phyloP scores from a whole-genome alignment of 2,797 vertebrate genomes.

The Discoglossus pictus region DNA sequence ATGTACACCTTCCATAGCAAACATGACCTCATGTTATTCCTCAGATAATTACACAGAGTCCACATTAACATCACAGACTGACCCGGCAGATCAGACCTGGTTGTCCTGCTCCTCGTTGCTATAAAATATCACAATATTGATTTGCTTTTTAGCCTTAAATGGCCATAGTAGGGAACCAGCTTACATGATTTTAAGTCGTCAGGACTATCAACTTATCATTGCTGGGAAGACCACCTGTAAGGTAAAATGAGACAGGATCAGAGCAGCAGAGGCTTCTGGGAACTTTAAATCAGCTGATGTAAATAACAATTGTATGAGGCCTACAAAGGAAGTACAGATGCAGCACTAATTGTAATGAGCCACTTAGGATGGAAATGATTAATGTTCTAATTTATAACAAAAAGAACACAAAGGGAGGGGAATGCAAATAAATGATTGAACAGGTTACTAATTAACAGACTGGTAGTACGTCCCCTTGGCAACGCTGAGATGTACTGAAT shows the following conservation, averaged over 20 bases:
- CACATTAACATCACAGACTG: constrained; percentile 27
- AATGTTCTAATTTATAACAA: constrained; percentile 28
- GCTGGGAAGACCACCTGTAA: no score
- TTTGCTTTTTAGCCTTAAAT: no score
- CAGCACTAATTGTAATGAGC: neutral
- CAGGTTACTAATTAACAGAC: constrained; percentile 41
- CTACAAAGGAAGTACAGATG: neutral
- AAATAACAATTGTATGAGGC: neutral
- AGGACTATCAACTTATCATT: no score
- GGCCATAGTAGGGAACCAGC: no score
- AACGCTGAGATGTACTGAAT: no score
- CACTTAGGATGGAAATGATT: constrained; percentile 13
- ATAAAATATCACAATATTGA: no score
- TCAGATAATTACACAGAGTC: constrained; percentile 28
- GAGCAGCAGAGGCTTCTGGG: no score
- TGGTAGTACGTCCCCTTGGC: constrained; percentile 26
- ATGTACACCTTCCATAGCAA: constrained; percentile 27
- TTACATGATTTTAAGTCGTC: no score
- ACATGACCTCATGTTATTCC: constrained; percentile 17
- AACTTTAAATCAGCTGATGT: no score
- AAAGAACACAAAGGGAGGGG: constrained; percentile 11
- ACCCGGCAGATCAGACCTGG: neutral
- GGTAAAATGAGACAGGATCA: no score
- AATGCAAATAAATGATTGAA: constrained; percentile 19
- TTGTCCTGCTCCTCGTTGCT: constrained; percentile 2